phyloP scores from a whole-genome alignment of 1,140 invertebrate genomes.

The Diploscapter pachys region DNA sequence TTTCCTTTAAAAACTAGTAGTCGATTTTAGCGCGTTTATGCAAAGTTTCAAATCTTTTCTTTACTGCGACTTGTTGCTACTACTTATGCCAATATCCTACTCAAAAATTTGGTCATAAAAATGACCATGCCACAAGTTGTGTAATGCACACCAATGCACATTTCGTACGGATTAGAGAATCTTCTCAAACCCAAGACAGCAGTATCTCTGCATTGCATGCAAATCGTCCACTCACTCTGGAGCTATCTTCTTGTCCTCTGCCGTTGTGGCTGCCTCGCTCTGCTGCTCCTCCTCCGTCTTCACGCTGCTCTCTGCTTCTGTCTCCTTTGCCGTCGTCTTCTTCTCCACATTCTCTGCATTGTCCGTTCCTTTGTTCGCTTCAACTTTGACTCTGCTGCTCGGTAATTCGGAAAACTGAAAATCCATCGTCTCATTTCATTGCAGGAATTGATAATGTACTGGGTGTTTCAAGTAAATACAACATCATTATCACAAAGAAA shows the following conservation, averaged over 20 bases:
- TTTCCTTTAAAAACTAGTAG: neutral
- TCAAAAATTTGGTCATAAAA: too few species aligned
- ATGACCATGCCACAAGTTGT: too few species aligned
- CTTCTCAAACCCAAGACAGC: too few species aligned
- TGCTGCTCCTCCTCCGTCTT: constrained; percentile 5
- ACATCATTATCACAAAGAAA: too few species aligned
- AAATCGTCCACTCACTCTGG: neutral
- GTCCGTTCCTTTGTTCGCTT: neutral
- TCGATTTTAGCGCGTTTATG: neutral
- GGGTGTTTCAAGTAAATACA: neutral
- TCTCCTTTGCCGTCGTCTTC: constrained; percentile 2
- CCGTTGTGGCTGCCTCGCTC: neutral
- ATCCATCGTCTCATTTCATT: constrained; percentile 1
- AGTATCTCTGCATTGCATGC: neutral
- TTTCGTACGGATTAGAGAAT: too few species aligned
- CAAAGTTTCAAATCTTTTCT: too few species aligned
- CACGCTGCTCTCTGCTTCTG: neutral
- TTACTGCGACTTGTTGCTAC: too few species aligned
- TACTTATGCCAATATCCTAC: too few species aligned
- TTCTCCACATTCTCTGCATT: constrained; percentile 8
- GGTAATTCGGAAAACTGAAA: neutral
- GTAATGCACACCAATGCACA: too few species aligned
- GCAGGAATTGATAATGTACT: constrained; percentile 4
- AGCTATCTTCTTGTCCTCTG: neutral
- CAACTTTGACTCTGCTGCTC: too few species aligned